Percentiles rank a stretch among this genome's conserved stretches.
phyloP scores from a whole-genome alignment of 2,888 invertebrate species.

The Itoplectis maculator region DNA sequence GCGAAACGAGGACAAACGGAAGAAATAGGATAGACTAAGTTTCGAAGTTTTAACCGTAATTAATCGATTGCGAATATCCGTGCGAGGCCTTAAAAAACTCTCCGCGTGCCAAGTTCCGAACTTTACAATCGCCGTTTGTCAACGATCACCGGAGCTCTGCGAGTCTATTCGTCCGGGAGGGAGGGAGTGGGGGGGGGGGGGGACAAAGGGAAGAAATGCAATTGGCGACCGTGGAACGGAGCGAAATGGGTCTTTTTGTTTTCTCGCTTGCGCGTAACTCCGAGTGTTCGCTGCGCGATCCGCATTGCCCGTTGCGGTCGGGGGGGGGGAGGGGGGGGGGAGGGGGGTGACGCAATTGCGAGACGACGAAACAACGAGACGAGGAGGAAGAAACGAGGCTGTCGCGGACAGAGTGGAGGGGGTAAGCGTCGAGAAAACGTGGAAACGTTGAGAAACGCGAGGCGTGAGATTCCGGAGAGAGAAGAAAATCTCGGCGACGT shows the following conservation, averaged over 20 bases:
- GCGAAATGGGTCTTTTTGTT: not conserved
- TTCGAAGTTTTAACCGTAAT: slow-evolving; percentile 39
- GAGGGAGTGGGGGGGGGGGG: no score
- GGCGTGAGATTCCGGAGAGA: slow-evolving; percentile 15
- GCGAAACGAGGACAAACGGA: not conserved
- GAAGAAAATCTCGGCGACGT: slow-evolving; percentile 62
- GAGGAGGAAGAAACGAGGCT: slow-evolving; percentile 7
- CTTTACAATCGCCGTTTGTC: slow-evolving; percentile 61
- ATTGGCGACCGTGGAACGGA: slow-evolving; percentile 37
- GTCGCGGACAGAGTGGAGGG: slow-evolving; percentile 11
- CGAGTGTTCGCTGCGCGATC: slow-evolving; percentile 6
- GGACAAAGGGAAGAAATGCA: not conserved
- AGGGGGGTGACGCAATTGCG: not conserved
- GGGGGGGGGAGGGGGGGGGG: not conserved
- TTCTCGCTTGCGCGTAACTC: not conserved
- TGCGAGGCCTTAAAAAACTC: slow-evolving; percentile 69
- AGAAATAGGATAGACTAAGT: slow-evolving; percentile 49
- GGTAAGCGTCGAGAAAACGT: slow-evolving; percentile 4
- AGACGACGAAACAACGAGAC: not conserved
- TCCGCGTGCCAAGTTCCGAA: slow-evolving; percentile 63
- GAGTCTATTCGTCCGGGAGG: no score
- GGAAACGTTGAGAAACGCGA: slow-evolving; percentile 31
- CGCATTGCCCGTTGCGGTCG: not conserved
- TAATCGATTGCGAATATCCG: slow-evolving; percentile 38
- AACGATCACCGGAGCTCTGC: slow-evolving; percentile 40